phyloP scores from a whole-genome alignment of 1,140 invertebrate genomes.

The Aleiodes sp. region DNA sequence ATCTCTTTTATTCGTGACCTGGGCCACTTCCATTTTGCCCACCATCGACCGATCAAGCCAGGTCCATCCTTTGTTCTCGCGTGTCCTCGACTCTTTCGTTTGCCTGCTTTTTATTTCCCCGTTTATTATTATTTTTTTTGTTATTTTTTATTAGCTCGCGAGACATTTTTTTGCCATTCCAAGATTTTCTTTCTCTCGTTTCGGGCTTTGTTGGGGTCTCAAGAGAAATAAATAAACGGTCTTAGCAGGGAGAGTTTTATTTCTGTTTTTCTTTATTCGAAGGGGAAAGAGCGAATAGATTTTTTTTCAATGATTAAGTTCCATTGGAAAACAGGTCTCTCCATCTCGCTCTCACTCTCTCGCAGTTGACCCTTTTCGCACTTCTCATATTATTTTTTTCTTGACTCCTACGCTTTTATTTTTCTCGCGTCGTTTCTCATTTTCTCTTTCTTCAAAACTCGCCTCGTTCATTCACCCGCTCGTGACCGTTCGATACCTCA shows the following conservation, averaged over 20 bases:
- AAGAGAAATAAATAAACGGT: background rate
- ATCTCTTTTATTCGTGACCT: slow-evolving; percentile 9
- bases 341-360: too few species aligned
- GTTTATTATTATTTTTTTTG: slow-evolving; percentile 14
- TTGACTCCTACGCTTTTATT: too few species aligned
- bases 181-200: background rate
- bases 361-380: too few species aligned
- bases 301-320: background rate
- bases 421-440: background rate
- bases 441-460: too few species aligned
- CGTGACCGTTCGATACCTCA: slow-evolving; percentile 23
- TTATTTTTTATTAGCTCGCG: background rate
- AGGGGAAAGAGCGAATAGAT: background rate
- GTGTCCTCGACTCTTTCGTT: slow-evolving; percentile 17
- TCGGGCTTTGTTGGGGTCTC: background rate
- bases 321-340: too few species aligned
- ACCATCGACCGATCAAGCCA: slow-evolving; percentile 47
- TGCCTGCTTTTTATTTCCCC: slow-evolving; percentile 40
- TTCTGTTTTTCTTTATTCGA: background rate
- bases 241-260: background rate
- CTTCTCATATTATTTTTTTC: too few species aligned
- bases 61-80: slow-evolving; percentile 53
- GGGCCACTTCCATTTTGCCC: slow-evolving; percentile 35
- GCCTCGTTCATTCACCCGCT: slow-evolving; percentile 2
- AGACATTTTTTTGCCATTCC: too few species aligned